Evolutionary conservation across 1,140 invertebrate genomes (phyloP).

Genomic region (Agrilus planipennis): DNA sequence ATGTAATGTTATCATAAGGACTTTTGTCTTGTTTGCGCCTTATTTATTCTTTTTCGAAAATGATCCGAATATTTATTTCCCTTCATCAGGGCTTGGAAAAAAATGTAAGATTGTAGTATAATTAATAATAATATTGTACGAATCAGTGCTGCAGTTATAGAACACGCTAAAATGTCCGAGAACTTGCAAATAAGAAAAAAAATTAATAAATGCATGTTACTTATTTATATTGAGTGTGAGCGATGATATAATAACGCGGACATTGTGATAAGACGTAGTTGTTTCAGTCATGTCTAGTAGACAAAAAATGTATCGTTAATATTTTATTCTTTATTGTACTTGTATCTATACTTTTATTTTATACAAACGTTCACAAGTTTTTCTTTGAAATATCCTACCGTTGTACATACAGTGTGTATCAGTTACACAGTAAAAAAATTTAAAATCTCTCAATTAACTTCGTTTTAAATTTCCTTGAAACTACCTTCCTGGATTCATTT

Average conservation of each 20-base stretch:
- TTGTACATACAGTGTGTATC: conserved; percentile 33
- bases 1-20: too few species aligned
- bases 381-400: conserved; percentile 28
- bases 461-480: too few species aligned
- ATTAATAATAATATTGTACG: conserved; percentile 10
- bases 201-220: conserved; percentile 34
- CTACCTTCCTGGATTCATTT: too few species aligned
- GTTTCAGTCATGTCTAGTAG: conserved; percentile 33
- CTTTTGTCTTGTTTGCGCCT: too few species aligned
- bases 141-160: conserved; percentile 25
- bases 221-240: conserved; percentile 35
- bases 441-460: too few species aligned
- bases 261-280: conserved; percentile 35
- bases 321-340: conserved; percentile 33
- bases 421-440: conserved; percentile 32
- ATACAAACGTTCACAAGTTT: conserved; percentile 31
- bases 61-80: too few species aligned
- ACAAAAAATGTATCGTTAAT: conserved; percentile 32
- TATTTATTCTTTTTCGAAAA: too few species aligned
- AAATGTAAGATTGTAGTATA: too few species aligned
- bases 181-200: too few species aligned
- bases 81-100: too few species aligned
- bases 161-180: too few species aligned
- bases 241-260: conserved; percentile 30
- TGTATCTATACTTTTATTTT: conserved; percentile 34